Evolutionary conservation across 1,140 invertebrate genomes (phyloP).

Genomic region (Temnothorax curvispinosus): DNA sequence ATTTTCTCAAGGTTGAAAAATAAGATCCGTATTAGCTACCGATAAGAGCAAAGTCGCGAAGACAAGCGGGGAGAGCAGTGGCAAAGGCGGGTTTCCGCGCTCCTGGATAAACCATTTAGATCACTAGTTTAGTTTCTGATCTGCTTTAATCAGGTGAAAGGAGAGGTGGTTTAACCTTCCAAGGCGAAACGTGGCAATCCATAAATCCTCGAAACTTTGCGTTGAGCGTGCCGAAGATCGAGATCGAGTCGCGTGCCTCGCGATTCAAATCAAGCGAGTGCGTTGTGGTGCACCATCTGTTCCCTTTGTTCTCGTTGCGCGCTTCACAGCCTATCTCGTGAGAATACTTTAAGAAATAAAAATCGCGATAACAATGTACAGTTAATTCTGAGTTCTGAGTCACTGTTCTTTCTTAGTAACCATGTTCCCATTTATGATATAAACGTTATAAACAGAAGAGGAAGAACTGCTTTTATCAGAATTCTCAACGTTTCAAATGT

Average conservation of each 20-base stretch:
- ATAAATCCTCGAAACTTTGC: not conserved
- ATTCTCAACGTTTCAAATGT: not conserved
- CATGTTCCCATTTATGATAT: not conserved
- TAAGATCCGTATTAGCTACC: not conserved
- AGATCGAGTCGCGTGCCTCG: not conserved
- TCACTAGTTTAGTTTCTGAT: not conserved
- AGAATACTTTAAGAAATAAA: not conserved
- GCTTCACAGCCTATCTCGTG: not conserved
- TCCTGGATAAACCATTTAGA: not conserved
- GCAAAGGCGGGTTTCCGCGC: not conserved
- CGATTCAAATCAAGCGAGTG: not conserved
- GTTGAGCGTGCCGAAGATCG: not conserved
- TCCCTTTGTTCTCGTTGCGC: not conserved
- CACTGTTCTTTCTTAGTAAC: not conserved
- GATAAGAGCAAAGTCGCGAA: not conserved
- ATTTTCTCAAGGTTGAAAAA: slow-evolving; percentile 22
- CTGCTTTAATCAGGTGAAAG: slow-evolving; percentile 47
- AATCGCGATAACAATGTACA: not conserved
- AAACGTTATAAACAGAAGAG: not conserved
- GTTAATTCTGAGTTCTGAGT: not conserved
- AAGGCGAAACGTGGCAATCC: not conserved
- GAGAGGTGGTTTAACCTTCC: slow-evolving; percentile 12
- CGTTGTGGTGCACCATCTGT: not conserved
- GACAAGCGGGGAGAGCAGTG: not conserved
- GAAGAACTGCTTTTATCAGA: not conserved